Conservation (phyloP, 2,888 invertebrate species). For the Pseudanteris insignis region DNA sequence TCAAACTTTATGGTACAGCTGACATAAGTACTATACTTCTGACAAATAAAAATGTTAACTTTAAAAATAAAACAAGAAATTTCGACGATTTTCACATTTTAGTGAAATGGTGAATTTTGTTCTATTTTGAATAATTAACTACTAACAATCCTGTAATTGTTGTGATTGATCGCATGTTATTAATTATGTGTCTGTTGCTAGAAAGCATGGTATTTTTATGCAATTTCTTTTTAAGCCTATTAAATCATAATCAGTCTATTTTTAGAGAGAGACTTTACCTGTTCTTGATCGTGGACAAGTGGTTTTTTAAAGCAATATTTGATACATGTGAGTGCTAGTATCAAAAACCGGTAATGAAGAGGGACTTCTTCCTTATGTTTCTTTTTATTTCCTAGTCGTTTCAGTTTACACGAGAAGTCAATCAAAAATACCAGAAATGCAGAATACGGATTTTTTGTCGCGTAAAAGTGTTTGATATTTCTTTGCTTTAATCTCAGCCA, state of each 20-base stretch:
- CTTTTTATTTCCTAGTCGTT: background rate
- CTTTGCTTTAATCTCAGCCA: background rate
- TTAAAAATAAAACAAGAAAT: too few relatives aligned
- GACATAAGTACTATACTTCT: background rate
- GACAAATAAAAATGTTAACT: background rate
- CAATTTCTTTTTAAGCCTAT: background rate
- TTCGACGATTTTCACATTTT: too few relatives aligned
- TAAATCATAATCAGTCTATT: too few relatives aligned
- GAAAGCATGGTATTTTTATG: too few relatives aligned
- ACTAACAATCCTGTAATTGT: too few relatives aligned
- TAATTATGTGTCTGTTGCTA: too few relatives aligned
- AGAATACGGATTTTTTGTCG: slow-evolving; percentile 2
- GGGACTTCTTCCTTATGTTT: background rate
- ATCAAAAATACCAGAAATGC: slow-evolving; percentile 3
- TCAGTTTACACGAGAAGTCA: background rate
- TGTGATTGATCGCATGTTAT: too few relatives aligned
- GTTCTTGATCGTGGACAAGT: slow-evolving; percentile 1
- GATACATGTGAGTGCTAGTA: slow-evolving; percentile 2
- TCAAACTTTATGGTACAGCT: background rate
- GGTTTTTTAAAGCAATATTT: slow-evolving; percentile 1
- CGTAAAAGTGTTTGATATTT: background rate
- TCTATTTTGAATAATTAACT: too few relatives aligned
- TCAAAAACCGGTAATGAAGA: background rate
- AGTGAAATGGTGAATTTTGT: too few relatives aligned
- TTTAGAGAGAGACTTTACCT: too few relatives aligned